Evolutionary conservation across 2,113 vertebrate genomes (phyloP), one percentile per base, ranked within the genome.

Genomic region (Piprites chloris): DNA sequence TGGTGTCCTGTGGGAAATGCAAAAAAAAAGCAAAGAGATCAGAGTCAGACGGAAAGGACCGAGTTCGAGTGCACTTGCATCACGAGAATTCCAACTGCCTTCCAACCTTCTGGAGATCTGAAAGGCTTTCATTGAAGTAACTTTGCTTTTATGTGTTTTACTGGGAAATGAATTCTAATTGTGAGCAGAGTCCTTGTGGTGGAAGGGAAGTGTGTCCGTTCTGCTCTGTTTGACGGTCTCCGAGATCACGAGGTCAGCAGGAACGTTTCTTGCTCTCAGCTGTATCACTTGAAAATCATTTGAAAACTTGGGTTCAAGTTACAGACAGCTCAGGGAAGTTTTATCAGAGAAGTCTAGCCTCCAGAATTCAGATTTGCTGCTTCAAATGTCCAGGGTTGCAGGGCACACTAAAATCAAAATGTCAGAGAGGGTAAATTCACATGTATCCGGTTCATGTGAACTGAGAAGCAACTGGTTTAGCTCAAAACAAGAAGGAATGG

Each of bases 21-120:
- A 90, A 86, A 90, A 90, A 86, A 90, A 95, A 69, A 82, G 75
- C 92, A 96, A 94, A 88, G 89, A 90, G 90, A 95, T 87, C 82
- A 83, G 87, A 94, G 86, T 58, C 7, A 14, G 63, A 82, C 17
- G 5, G 84, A 85, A 93, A 69, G 87, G 83, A 87, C 63, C 35
- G 90, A 95, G 93, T 89, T 96, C 88, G 93, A 95, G 73, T 82
- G 90, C 76, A 52, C 61, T 93, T 85, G 66, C 33, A 58, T 89
- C 52, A 35, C 39, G 76, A 89, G 92, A 93, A 89, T 91, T 94
- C 90, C 79, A 91, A 82, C 73, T 84, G 90, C 79, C 65, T 95
- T 83, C 93, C 75, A 91, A 67, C 75, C 85, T 92, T 95, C 89
- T 28, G 75, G 80, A 67, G 69, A 86, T 81, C 61, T 85, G 90